Base-by-base conservation (phyloP, 1,140 invertebrate genomes). In the Ips nitidus region DNA sequence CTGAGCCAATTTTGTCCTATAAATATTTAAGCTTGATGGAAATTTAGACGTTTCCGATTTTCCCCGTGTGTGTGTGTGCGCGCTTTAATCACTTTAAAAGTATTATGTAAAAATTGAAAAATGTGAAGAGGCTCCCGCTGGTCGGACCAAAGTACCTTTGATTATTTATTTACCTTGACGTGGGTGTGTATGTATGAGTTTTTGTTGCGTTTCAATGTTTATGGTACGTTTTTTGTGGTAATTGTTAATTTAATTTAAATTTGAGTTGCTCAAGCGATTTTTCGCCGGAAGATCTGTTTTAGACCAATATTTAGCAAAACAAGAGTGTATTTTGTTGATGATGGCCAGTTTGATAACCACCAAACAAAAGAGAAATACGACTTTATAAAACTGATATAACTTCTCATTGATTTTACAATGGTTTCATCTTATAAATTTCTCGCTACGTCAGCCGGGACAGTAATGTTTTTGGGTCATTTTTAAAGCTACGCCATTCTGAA, bases 111-210 rank as follows among this genome's bases (percentile, higher is more conserved):
- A 68, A 60, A 68, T 47, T 8, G 41, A 43, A 42, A 66, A 41
- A 52, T 42, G 36, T n/a, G 36, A 4, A 58, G 65, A 60, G 45
- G 45, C 42, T 52, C 36, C 66, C 66, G 66, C 66, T 68, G 66
- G 66, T 52, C 66, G 66, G 66, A 68, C 57, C 66, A 68, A 68
- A 45, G 8, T 47, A 61, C 5, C 37, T 58, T 61, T 59, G 7
- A n/a, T 59, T 41, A 59, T 55, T 55, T 55, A 1, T 55, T 8
- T 2, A 37, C 5, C 8, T 55, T 8, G 8, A n/a, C 6, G 37
- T 37, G 53, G 6, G 53, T 55, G 53, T 22, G 22, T 22, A 22
- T 6, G 37, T 22, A 38, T 55, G 53, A 38, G 8, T 55, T 55
- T 22, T 55, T 4, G 8, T 55, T 6, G 8, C 53, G 8, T 38